Evolutionary conservation across 2,797 vertebrate genomes (phyloP), one percentile per base, ranked within the genome.

Genomic region (Aselliscus stoliczkanus): DNA sequence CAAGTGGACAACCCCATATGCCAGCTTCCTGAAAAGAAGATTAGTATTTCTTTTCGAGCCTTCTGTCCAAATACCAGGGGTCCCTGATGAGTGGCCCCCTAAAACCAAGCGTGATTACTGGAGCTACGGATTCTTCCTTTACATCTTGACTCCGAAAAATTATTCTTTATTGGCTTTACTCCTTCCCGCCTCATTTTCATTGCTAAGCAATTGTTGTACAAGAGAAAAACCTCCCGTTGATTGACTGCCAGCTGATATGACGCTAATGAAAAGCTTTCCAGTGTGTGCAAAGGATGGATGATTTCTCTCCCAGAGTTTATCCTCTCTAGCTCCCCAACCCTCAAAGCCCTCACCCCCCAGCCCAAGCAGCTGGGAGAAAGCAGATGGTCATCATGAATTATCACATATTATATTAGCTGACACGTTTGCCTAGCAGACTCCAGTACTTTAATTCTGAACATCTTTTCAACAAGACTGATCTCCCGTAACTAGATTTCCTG

Each of bases 401-500:
- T 50, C 90, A 67, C 17, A 79, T 56, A 60, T 37, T 83, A 23
- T 13, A 31, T 89, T 90, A 79, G 54, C 97, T 83, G 76, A 86
- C 7, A 29, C 7, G 5, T 44, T 94, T 31, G 3, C 34, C 27
- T 67, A 89, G 42, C 50, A 47, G 79, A 31, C 65, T 77, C 84
- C 39, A 64, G 81, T 54, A 76, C 75, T 91, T 93, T 65, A 79
- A 37, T 56, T 64, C 92, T 44, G 76, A 96, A 82, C 89, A 90
- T 89, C 88, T 88, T 84, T 80, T 90, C 83, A 52, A 88, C 81
- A 96, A 96, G 75, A 76, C 82, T 27, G 31, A 17, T 88, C 89
- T 90, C 67, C n/a, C 64, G 94, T 95, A 90, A 93, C 64, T 42
- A 31, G 79, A 94, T 97, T 96, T 94, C 73, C 88, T 96, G 76